phyloP scores from a whole-genome alignment of 2,113 vertebrate genomes.

The Anas platyrhynchos region DNA sequence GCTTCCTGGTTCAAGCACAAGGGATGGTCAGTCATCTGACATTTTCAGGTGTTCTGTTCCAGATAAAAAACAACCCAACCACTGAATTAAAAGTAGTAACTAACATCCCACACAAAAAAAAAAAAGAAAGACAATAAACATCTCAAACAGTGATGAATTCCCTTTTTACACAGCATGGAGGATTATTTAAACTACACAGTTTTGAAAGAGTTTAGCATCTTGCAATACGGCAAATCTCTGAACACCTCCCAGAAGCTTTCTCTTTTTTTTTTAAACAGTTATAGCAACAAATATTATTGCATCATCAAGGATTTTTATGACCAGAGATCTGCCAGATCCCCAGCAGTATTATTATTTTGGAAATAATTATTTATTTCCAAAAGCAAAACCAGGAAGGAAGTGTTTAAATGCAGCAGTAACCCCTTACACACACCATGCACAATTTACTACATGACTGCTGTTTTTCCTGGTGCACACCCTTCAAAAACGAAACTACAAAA shows the following conservation, averaged over 20 bases:
- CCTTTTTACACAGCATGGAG: rapidly evolving
- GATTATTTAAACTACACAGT: background rate
- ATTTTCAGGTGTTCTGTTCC: background rate
- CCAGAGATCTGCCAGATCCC: background rate
- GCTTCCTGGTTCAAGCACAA: background rate
- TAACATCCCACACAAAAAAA: background rate
- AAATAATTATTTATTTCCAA: background rate
- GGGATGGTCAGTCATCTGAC: background rate
- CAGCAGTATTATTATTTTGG: background rate
- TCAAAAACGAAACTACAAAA: background rate
- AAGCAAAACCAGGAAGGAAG: background rate
- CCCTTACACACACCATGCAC: rapidly evolving
- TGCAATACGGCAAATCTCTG: background rate
- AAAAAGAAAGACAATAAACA: background rate
- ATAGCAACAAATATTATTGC: background rate
- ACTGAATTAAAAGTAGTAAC: background rate
- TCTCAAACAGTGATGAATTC: background rate
- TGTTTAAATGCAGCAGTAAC: background rate
- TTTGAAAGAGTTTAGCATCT: background rate
- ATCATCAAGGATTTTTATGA: background rate
- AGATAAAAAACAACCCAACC: background rate
- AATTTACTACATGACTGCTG: background rate
- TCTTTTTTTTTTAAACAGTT: background rate
- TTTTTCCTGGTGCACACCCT: background rate
- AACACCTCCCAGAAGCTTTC: background rate